These are phyloP conservation scores for Chloroceryle amazona DNA, from an alignment of 2,797 vertebrate species.

Conservation along the genomic window DNA sequence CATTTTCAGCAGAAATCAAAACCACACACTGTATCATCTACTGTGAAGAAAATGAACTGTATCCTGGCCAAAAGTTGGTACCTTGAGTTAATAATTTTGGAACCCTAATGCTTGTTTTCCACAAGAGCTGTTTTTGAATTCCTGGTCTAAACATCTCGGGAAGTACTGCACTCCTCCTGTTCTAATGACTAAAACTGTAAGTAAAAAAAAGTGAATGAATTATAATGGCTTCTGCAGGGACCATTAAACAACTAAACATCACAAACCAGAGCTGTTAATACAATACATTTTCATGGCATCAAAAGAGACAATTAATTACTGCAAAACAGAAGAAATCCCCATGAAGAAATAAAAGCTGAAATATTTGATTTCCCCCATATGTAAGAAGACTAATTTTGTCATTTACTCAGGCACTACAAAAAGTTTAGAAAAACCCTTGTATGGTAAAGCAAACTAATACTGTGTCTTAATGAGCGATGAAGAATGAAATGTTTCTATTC, in stretches of 20 bases:
- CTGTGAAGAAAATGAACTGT: neutral
- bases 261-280: neutral
- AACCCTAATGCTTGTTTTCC: neutral
- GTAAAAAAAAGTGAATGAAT: neutral
- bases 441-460: slow-evolving; percentile 55
- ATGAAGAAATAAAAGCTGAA: slow-evolving; percentile 24
- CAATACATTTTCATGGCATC: neutral
- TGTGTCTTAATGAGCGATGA: slow-evolving; percentile 65
- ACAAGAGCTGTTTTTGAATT: neutral
- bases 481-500: slow-evolving; percentile 68
- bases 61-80: neutral
- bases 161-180: neutral
- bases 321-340: neutral
- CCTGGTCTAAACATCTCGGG: neutral
- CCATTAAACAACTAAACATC: slow-evolving; percentile 5
- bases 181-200: neutral
- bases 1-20: neutral
- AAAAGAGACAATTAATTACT: slow-evolving; percentile 32
- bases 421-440: slow-evolving; percentile 44
- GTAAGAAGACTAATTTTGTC: neutral
- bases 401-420: neutral
- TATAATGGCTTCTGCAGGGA: neutral
- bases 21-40: neutral
- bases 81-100: neutral
- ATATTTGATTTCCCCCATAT: neutral